These are phyloP conservation scores for Actinostola sp. DNA, from an alignment of 92 coral and sea anemone genomes.

Conservation along the genomic window DNA sequence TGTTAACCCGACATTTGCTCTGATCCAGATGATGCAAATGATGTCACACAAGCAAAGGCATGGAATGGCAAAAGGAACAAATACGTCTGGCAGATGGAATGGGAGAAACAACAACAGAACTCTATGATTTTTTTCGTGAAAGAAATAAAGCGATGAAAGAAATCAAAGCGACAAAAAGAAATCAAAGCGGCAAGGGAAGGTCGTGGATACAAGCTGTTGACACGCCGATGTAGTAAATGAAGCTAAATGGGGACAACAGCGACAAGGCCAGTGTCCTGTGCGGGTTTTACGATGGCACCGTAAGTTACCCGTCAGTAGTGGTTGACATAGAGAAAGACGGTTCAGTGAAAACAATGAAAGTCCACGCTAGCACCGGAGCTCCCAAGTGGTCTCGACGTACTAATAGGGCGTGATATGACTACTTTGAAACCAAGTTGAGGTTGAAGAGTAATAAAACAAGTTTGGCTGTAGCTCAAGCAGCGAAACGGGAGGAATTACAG, in stretches of 20 bases:
- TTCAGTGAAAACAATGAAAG: background rate
- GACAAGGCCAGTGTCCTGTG: background rate
- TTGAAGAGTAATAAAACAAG: background rate
- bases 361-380: conserved; percentile 12
- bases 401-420: background rate
- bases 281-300: background rate
- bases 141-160: no score
- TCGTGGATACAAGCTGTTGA: conserved; percentile 6
- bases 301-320: background rate
- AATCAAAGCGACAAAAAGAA: no score
- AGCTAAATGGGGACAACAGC: background rate
- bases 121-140: no score
- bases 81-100: no score
- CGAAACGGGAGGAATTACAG: no score
- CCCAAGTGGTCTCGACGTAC: conserved; percentile 13
- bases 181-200: no score
- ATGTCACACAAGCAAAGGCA: no score
- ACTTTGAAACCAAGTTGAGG: background rate
- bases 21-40: no score
- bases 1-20: no score
- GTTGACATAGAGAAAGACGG: conserved; percentile 3
- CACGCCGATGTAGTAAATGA: conserved; percentile 1
- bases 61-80: no score
- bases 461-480: no score
- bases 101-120: no score